Evolutionary conservation across 2,888 invertebrate genomes (phyloP).

Genomic region (Diarsia rubi): DNA sequence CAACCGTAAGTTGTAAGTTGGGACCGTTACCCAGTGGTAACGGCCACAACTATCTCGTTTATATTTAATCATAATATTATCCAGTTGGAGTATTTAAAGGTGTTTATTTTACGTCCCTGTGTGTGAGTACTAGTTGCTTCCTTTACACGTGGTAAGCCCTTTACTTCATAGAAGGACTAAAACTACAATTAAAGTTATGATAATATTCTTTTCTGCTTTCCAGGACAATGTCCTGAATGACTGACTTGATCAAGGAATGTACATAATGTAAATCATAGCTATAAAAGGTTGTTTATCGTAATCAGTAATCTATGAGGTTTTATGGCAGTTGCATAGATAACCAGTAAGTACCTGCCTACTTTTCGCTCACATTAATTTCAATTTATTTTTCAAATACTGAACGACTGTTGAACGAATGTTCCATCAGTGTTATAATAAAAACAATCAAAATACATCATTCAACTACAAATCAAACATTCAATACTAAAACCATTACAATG

Average conservation of each 20-base stretch:
- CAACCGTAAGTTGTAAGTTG: not conserved
- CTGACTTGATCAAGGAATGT: not conserved
- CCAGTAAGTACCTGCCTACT: not conserved
- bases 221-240: not conserved
- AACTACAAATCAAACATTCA: conserved; percentile 24
- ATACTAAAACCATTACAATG: conserved; percentile 38
- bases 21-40: not conserved
- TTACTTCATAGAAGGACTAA: not conserved
- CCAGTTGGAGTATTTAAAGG: not conserved
- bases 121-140: not conserved
- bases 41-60: not conserved
- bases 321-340: not conserved
- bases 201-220: not conserved
- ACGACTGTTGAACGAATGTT: not conserved
- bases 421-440: not conserved
- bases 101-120: not conserved
- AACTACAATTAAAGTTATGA: not conserved
- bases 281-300: not conserved
- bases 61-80: not conserved
- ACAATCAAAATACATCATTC: not conserved
- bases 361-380: not conserved
- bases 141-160: not conserved
- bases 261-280: not conserved
- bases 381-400: not conserved
- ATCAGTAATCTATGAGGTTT: not conserved